Conservation (phyloP, 2,888 invertebrate genomes). For the Drosophila differens region DNA sequence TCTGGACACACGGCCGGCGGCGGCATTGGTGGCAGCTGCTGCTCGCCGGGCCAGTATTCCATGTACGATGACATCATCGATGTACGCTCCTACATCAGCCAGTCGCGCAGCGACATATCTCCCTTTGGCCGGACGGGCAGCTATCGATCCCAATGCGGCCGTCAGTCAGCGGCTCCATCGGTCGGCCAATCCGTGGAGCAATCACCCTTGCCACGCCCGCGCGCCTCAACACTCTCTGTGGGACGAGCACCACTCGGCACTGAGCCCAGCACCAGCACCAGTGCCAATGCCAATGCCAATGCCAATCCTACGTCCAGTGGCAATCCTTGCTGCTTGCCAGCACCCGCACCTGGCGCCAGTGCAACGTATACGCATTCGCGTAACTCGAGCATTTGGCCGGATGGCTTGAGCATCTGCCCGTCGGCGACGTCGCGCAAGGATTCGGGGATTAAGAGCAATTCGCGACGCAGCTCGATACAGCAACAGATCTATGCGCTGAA, state of each 20-base stretch:
- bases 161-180: conserved; percentile 78
- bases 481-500: conserved; percentile 90
- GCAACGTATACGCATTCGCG: conserved; percentile 63
- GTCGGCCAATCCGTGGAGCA: conserved; percentile 63
- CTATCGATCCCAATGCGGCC: conserved; percentile 89
- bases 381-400: conserved; percentile 86
- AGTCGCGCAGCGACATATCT: conserved; percentile 90
- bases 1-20: conserved; percentile 35
- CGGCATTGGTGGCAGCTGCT: conserved; percentile 80
- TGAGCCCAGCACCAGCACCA: conserved; percentile 39
- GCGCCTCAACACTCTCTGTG: conserved; percentile 84
- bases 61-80: conserved; percentile 89
- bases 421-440: conserved; percentile 94
- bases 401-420: conserved; percentile 90
- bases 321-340: conserved; percentile 42
- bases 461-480: conserved; percentile 93
- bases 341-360: conserved; percentile 22
- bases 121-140: conserved; percentile 90
- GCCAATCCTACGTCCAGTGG: conserved; percentile 26
- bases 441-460: conserved; percentile 94
- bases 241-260: conserved; percentile 24
- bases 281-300: conserved; percentile 16
- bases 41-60: conserved; percentile 86
- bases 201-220: conserved; percentile 85
- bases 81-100: conserved; percentile 90